Conservation (phyloP, 2,888 invertebrate genomes). For the Eupithecia vulgata region DNA sequence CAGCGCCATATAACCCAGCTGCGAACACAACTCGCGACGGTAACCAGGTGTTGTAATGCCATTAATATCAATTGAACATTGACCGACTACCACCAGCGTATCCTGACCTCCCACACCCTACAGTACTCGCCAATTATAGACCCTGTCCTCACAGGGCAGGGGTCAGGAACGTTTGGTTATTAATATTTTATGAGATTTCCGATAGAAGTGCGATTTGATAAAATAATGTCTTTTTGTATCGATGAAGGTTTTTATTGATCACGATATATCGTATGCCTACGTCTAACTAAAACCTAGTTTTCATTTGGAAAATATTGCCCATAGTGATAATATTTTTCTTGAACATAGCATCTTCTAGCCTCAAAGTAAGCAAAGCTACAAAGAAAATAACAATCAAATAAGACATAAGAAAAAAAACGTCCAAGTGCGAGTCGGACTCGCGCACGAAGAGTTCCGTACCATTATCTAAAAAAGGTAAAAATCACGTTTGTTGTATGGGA, state of each 20-base stretch:
- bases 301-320: not conserved
- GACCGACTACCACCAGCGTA: slow-evolving; percentile 70
- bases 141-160: slow-evolving; percentile 33
- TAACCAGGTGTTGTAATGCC: slow-evolving; percentile 76
- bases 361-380: not conserved
- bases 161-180: slow-evolving; percentile 56
- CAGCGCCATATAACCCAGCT: slow-evolving; percentile 63
- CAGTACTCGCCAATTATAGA: slow-evolving; percentile 35
- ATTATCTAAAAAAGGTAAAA: no score
- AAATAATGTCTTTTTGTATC: slow-evolving; percentile 57
- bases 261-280: not conserved
- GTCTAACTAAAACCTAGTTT: not conserved
- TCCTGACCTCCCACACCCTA: slow-evolving; percentile 53
- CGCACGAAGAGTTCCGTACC: no score
- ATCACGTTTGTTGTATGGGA: no score
- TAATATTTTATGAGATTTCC: slow-evolving; percentile 79
- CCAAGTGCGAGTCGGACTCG: no score
- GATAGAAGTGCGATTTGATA: slow-evolving; percentile 73
- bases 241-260: slow-evolving; percentile 20
- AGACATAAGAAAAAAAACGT: no score
- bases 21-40: slow-evolving; percentile 57
- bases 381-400: no score
- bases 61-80: slow-evolving; percentile 82
- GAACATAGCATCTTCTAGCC: not conserved
- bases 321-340: not conserved